phyloP scores from a whole-genome alignment of 1,140 invertebrate genomes.

The Cydia pomonella region DNA sequence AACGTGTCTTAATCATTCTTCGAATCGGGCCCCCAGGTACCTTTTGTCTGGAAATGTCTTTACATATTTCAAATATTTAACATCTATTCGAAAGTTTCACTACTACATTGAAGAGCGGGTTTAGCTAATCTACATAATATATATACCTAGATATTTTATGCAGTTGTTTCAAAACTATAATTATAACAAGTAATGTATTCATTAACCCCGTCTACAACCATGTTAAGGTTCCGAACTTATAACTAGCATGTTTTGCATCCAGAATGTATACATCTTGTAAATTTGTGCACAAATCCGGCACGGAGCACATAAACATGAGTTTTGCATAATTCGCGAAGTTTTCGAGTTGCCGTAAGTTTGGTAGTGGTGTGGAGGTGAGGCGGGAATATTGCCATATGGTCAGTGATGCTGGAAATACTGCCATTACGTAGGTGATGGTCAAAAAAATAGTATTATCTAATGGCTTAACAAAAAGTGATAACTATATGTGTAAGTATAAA shows the following conservation, averaged over 20 bases:
- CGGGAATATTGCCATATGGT: not conserved
- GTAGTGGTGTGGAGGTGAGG: not conserved
- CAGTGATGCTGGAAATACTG: not conserved
- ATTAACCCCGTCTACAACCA: not conserved
- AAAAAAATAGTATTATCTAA: too few relatives aligned
- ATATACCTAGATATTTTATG: too few relatives aligned
- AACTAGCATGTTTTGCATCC: conserved; percentile 19
- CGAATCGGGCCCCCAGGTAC: too few relatives aligned
- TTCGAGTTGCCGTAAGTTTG: not conserved
- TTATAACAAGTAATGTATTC: not conserved
- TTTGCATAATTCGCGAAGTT: conserved; percentile 12
- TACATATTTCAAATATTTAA: too few relatives aligned
- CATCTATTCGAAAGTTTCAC: too few relatives aligned
- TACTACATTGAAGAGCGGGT: too few relatives aligned
- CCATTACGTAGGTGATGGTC: too few relatives aligned
- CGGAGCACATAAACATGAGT: conserved; percentile 19
- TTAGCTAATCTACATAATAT: too few relatives aligned
- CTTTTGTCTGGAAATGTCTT: too few relatives aligned
- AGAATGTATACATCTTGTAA: conserved; percentile 17
- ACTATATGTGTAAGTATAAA: too few relatives aligned
- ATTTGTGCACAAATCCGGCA: conserved; percentile 13
- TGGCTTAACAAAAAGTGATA: too few relatives aligned
- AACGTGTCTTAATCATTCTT: too few relatives aligned
- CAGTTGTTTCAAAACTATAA: not conserved
- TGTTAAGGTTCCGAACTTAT: not conserved